Percentiles rank a stretch among this genome's conserved stretches.
Evolutionary conservation across 64 coral and sea anemone species (phyloP).

Genomic region (Stichodactyla mertensii): DNA sequence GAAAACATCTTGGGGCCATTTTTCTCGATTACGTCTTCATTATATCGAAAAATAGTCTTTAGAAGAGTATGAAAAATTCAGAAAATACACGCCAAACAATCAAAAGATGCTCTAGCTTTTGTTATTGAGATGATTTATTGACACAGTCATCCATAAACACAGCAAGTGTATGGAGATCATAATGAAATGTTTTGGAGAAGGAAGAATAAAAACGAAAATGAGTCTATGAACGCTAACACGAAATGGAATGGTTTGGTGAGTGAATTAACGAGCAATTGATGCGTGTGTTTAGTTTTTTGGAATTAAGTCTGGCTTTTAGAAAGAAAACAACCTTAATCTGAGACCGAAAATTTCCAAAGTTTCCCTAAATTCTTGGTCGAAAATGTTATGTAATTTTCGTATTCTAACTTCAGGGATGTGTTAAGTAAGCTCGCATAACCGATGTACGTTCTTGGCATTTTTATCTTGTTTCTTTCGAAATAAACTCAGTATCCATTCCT

Average conservation of each 20-base stretch:
- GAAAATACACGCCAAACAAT: background rate
- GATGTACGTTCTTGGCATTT: conserved; percentile 12
- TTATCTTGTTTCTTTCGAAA: conserved; percentile 38
- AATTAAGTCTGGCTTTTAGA: background rate
- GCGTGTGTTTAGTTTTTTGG: background rate
- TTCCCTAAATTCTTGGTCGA: background rate
- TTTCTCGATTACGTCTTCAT: background rate
- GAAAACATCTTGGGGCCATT: too few species aligned
- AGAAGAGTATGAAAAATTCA: background rate
- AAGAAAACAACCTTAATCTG: background rate
- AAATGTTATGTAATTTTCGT: background rate
- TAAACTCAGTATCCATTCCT: conserved; percentile 83
- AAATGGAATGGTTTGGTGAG: too few species aligned
- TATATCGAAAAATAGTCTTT: background rate
- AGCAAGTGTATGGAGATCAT: too few species aligned
- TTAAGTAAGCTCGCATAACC: conserved; percentile 47
- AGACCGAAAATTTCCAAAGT: background rate
- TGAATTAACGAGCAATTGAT: background rate
- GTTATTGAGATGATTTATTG: background rate
- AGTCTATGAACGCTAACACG: too few species aligned
- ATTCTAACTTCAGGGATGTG: background rate
- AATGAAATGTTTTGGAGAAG: too few species aligned
- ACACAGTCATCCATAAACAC: too few species aligned
- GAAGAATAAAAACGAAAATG: too few species aligned
- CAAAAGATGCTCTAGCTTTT: background rate